Evolutionary conservation across 2,113 vertebrate species (phyloP), one percentile per base, ranked within the genome.

Genomic region (Nannobrachium achirus): DNA sequence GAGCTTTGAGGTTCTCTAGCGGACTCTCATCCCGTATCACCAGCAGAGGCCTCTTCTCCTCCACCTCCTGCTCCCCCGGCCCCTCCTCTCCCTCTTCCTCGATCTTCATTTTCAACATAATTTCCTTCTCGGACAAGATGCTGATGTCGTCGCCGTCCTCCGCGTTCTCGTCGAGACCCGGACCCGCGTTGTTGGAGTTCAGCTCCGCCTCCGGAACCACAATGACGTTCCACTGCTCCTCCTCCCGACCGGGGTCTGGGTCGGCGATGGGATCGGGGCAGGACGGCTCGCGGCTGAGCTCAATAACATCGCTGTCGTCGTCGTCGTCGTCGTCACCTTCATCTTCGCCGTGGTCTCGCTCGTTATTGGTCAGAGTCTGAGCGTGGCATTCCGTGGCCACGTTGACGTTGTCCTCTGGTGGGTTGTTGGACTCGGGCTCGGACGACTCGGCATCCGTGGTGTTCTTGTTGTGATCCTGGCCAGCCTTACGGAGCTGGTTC

Each of bases 401-500:
- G 71, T 88, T 89, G 55, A 85, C 60, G 20, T 80, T 90, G 25
- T 96, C 94, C n/a, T 88, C 58, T 50, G 87, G 89, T 56, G 90
- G 81, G 6, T 57, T 73, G n/a, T 74, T 75, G 10, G 53, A 78
- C 0, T 92, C 91, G 0, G 88, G 77, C 6, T 90, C 91, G 11
- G 73, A 78, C 0, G 40, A 65, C 0, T 91, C 92, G 1, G 89
- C 77, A 7, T 81, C 88, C 1, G 88, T 85, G 0, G 94, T 79
- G 68, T 98, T 99, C 86, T 91, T 96, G 89, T 99, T 99, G 78
- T 93, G 95, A 85, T 98, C 97, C 76, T 96, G 95, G 49, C 94
- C 95, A 0, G 96, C 96, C 88, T 98, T 98, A 40, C 97, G 94
- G n/a, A 98, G 94, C 91, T 96, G 96, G 87, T 99, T 99, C 68